A percentile compares a stretch with the other conserved stretches of the same genome.
These are phyloP conservation scores for Anoplopoma fimbria DNA, from an alignment of 2,113 vertebrate genomes.

Conservation along the genomic window DNA sequence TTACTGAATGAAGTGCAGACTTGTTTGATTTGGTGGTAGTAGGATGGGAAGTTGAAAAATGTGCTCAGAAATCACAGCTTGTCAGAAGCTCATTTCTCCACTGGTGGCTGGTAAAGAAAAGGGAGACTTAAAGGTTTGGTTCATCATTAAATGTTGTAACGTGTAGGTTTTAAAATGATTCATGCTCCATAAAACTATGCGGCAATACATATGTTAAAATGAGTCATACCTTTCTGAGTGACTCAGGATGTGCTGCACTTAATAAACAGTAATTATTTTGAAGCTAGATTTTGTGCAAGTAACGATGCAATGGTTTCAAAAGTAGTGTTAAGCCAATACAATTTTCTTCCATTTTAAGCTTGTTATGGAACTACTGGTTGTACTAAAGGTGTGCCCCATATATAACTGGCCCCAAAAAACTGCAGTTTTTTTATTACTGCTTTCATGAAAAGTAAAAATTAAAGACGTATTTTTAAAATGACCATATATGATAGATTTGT, in stretches of 20 bases:
- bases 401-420: not conserved
- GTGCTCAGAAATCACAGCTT: constrained; percentile 13
- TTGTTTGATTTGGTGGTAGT: constrained; percentile 9
- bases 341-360: constrained; percentile 25
- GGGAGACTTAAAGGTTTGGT: not conserved
- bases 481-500: constrained; percentile 10
- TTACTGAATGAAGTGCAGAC: not conserved
- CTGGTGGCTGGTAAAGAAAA: not conserved
- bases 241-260: not conserved
- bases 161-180: not conserved
- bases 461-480: not conserved
- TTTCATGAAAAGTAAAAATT: not conserved
- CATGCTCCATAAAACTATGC: constrained; percentile 8
- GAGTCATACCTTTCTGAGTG: constrained; percentile 13
- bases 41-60: not conserved
- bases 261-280: constrained; percentile 3
- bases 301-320: constrained; percentile 6
- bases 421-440: not conserved
- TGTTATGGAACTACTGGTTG: not conserved
- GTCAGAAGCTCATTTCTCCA: not conserved
- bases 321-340: constrained; percentile 13
- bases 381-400: not conserved
- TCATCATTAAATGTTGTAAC: not conserved
- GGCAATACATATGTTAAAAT: constrained; percentile 6
- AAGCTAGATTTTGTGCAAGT: not conserved